phyloP scores from a whole-genome alignment of 2,888 invertebrate genomes.

The Apotomis betuletana region DNA sequence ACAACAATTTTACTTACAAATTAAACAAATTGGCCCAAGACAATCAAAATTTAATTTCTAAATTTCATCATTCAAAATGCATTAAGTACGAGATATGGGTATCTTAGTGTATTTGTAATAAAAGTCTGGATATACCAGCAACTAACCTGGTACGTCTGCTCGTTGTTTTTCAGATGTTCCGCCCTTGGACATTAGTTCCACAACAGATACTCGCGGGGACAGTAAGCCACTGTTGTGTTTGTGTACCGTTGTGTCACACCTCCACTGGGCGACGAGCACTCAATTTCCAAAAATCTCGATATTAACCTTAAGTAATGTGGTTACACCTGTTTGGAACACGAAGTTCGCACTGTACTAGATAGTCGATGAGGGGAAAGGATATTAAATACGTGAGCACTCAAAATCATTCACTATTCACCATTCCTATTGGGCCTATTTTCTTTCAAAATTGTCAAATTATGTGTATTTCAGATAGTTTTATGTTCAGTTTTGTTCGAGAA shows the following conservation, averaged over 20 bases:
- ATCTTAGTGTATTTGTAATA: constrained; percentile 40
- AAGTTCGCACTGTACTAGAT: constrained; percentile 44
- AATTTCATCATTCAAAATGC: background rate
- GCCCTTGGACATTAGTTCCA: constrained; percentile 81
- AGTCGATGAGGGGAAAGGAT: constrained; percentile 47
- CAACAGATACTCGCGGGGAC: constrained; percentile 80
- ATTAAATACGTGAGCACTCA: constrained; percentile 63
- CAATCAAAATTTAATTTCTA: constrained; percentile 50
- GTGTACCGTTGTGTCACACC: constrained; percentile 80
- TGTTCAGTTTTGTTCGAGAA: constrained; percentile 69
- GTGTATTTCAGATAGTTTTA: constrained; percentile 64
- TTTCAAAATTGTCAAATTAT: constrained; percentile 67
- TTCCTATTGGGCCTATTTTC: constrained; percentile 63
- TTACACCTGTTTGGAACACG: constrained; percentile 32
- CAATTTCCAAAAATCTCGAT: constrained; percentile 55
- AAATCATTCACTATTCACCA: constrained; percentile 66
- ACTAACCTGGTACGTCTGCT: constrained; percentile 78
- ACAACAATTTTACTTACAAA: background rate
- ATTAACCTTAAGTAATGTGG: constrained; percentile 38
- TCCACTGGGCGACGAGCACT: constrained; percentile 69
- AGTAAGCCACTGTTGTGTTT: constrained; percentile 82
- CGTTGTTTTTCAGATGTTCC: constrained; percentile 82
- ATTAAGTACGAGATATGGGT: background rate
- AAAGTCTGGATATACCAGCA: constrained; percentile 68
- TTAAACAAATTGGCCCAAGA: constrained; percentile 30